Percentiles rank a stretch among this genome's conserved stretches.
phyloP scores from a whole-genome alignment of 2,113 vertebrate genomes.

The Poecile atricapillus region DNA sequence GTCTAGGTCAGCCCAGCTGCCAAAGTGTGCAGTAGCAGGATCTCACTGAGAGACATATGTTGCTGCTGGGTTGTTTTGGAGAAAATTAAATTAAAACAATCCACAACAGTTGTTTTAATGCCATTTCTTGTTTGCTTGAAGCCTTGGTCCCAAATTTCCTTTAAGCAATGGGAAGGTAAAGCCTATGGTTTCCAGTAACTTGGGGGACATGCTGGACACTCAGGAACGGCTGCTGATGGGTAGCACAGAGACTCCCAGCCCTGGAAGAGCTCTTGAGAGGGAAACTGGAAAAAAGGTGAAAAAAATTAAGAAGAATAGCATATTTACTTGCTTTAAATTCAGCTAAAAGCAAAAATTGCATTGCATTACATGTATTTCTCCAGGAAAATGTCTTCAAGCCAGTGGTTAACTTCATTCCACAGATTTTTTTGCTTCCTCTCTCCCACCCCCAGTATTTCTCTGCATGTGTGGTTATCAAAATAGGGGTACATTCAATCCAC shows the following conservation, averaged over 20 bases:
- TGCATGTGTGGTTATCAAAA: neutral
- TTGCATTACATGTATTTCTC: neutral
- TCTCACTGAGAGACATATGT: neutral
- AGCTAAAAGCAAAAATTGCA: neutral
- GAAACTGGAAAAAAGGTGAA: neutral
- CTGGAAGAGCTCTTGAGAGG: neutral
- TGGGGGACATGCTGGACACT: neutral
- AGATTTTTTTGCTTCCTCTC: neutral
- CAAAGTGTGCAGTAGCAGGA: neutral
- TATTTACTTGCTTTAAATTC: neutral
- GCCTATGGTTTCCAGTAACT: neutral
- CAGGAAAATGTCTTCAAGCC: neutral
- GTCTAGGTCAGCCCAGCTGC: neutral
- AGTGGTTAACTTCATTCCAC: neutral
- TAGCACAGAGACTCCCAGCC: neutral
- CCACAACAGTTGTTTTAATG: neutral
- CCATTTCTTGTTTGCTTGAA: slow-evolving; percentile 6
- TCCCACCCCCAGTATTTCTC: neutral
- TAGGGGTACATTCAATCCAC: neutral
- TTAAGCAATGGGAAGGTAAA: neutral
- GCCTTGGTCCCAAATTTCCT: neutral
- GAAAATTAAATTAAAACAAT: slow-evolving; percentile 21
- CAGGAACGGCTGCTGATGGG: neutral
- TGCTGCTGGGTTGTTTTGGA: neutral
- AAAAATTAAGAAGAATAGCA: neutral